Percentiles rank a stretch among this genome's conserved stretches.
phyloP scores from a whole-genome alignment of 30 jellyfish, hydroid and myxozoan genomes.

The Clytia hemisphaerica region DNA sequence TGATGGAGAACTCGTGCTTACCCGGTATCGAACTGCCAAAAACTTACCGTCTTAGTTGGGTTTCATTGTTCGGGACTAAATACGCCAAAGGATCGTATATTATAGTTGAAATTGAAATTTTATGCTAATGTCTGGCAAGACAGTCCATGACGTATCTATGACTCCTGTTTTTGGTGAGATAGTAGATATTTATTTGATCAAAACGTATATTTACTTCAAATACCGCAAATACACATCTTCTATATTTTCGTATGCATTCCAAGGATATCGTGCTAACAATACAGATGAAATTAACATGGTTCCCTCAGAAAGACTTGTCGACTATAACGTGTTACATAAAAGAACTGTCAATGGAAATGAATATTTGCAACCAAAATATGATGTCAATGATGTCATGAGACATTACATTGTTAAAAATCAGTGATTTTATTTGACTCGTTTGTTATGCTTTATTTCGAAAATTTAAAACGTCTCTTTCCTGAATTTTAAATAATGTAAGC shows the following conservation, averaged over 20 bases:
- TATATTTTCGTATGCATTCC: neutral
- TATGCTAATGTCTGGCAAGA: too few relatives aligned
- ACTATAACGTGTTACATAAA: conserved; percentile 25
- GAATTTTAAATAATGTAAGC: too few relatives aligned
- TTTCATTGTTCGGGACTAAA: conserved; percentile 4
- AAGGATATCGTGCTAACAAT: conserved; percentile 3
- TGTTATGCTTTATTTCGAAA: too few relatives aligned
- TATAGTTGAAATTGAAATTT: conserved; percentile 10
- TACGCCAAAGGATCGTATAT: neutral
- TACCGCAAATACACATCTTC: neutral
- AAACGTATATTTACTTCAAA: conserved; percentile 10
- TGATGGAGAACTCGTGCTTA: neutral
- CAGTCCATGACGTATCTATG: neutral
- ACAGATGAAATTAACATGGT: neutral
- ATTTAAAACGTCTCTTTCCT: too few relatives aligned
- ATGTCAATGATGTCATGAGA: too few relatives aligned
- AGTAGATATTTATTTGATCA: neutral
- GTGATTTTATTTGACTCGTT: too few relatives aligned
- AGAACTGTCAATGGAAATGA: too few relatives aligned
- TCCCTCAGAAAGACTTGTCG: conserved; percentile 10
- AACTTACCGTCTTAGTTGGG: conserved; percentile 21
- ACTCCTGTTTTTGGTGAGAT: conserved; percentile 15
- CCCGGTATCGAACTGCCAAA: conserved; percentile 16
- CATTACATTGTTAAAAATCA: too few relatives aligned
- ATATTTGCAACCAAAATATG: too few relatives aligned